Evolutionary conservation across 2,888 invertebrate species (phyloP), one percentile per base, ranked within the genome.

Genomic region (Polydesmus complanatus): DNA sequence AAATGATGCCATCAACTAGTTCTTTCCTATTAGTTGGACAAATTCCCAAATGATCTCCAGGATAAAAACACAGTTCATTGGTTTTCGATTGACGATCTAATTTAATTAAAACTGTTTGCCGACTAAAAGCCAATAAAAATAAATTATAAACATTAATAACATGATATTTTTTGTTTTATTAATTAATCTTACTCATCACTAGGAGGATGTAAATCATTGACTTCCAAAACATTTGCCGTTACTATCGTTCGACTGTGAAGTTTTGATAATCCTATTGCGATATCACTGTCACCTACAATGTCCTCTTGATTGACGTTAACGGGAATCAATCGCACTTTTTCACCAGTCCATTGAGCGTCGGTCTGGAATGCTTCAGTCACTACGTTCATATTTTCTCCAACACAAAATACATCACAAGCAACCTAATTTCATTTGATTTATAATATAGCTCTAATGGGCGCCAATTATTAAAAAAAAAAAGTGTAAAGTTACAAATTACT

Each of bases 401-500:
- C 60, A 26, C 62, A 62, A 50, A 62, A 62, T 19, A 60, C 60
- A 11, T 62, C 62, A 26, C 62, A 62, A 8, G 62, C 62, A 14
- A 23, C 48, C 62, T 62, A 54, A 27, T 37, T 5, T 27, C 3
- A 23, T n/a, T n/a, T n/a, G n/a, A n/a, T n/a, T n/a, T 8, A 37
- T 37, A 37, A 37, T 8, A 37, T 37, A 5, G 37, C 8, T 37
- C 37, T 37, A 37, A 37, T 14, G 37, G 14, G 37, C 14, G 5
- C 37, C 5, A 37, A 37, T 37, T 8, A 37, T 37, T 37, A 37
- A 37, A 14, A 8, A 5, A 37, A 37, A 8, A 37, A 37, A 8
- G 5, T 14, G 14, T 8, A 37, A 8, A 37, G 14, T 37, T 37
- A 37, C 37, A 14, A 51, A 19, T 19, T 73, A 89, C 90, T 73